These are phyloP conservation scores for Epinephelus lanceolatus DNA, from an alignment of 2,113 vertebrate genomes.

Conservation along the genomic window DNA sequence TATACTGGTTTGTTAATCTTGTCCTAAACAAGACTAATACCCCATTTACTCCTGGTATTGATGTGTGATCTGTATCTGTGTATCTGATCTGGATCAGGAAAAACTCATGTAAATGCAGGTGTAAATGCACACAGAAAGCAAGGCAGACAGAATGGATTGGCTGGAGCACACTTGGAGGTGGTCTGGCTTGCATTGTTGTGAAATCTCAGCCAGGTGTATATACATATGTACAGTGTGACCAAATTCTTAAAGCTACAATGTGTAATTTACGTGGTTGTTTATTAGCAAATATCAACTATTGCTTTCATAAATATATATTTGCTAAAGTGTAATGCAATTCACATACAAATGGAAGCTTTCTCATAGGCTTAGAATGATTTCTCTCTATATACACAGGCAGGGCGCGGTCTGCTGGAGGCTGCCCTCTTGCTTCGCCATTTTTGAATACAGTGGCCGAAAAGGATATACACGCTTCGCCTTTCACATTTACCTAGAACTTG, in stretches of 20 bases:
- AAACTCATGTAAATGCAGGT: background rate
- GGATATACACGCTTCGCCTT: too few species aligned
- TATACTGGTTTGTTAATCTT: background rate
- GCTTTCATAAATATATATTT: too few species aligned
- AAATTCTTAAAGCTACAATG: background rate
- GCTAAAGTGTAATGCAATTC: too few species aligned
- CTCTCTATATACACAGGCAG: too few species aligned
- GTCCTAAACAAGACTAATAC: background rate
- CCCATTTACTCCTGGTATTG: background rate
- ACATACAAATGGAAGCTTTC: too few species aligned
- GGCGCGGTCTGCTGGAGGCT: too few species aligned
- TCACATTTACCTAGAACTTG: too few species aligned
- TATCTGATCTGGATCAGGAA: background rate
- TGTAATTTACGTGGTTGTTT: too few species aligned
- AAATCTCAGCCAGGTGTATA: background rate
- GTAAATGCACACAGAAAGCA: background rate
- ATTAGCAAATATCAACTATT: too few species aligned
- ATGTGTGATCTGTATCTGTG: background rate
- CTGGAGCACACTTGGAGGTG: background rate
- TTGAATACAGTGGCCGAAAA: too few species aligned
- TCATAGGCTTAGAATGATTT: too few species aligned
- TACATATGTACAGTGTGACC: background rate
- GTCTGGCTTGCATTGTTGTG: background rate
- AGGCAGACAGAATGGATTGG: background rate
- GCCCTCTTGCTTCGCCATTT: too few species aligned